phyloP scores from a whole-genome alignment of 1,140 invertebrate genomes.

The Ips nitidus region DNA sequence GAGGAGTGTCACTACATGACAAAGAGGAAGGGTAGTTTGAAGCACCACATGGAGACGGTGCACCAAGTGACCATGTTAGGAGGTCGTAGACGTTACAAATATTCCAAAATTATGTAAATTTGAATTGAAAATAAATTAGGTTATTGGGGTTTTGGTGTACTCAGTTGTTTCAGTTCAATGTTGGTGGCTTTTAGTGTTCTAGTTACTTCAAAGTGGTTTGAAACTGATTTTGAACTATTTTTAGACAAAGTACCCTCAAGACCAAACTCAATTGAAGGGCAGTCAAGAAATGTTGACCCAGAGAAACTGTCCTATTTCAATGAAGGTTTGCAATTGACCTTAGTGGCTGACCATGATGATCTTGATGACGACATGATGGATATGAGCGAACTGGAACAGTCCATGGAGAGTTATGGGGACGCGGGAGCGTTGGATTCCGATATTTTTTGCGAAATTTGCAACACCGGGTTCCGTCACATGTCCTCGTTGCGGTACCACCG shows the following conservation, averaged over 20 bases:
- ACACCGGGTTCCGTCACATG: conserved; percentile 24
- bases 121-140: not conserved
- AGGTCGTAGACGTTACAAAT: conserved; percentile 16
- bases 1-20: conserved; percentile 49
- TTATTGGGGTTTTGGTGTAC: not conserved
- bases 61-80: conserved; percentile 4
- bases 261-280: not conserved
- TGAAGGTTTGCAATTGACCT: conserved; percentile 3
- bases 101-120: conserved; percentile 26
- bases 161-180: not conserved
- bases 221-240: conserved; percentile 1
- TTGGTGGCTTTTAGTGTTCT: no score
- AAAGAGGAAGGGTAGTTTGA: conserved; percentile 54
- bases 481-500: conserved; percentile 30
- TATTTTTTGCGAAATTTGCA: conserved; percentile 26
- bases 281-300: conserved; percentile 3
- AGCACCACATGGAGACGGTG: conserved; percentile 47
- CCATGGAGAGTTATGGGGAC: not conserved
- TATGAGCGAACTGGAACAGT: not conserved
- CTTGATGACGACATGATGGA: conserved; percentile 16
- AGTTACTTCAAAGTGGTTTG: not conserved
- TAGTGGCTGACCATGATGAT: not conserved
- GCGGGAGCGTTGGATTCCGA: conserved; percentile 2
- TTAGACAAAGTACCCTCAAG: not conserved
- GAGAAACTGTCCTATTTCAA: conserved; percentile 1